Base-by-base conservation (phyloP, 2,113 vertebrate species). In the Thunnus maccoyii region DNA sequence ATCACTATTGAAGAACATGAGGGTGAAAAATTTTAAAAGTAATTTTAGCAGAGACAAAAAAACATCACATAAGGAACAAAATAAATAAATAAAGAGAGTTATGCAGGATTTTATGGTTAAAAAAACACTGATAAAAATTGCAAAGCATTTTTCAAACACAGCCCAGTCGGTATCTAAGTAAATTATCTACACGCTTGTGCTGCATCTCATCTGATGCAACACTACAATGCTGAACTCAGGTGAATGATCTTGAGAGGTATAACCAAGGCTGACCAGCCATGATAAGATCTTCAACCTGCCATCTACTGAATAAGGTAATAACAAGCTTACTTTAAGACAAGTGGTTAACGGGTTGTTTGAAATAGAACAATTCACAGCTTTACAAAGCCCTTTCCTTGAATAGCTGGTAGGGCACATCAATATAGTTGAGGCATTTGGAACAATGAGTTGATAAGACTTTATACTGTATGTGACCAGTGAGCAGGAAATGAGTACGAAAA, bases 321-420 rank as follows among this genome's bases (percentile, higher is more conserved):
- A 86, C 83, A 90, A 93, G 90, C 83, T 86, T 89, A 87, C 80
- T 88, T 94, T 94, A 94, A 94, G 93, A 94, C 93, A 94, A 70
- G 83, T 92, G 93, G 93, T 92, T 93, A 91, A 82, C 91, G 91
- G 84, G 86, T 88, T 65, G 60, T 91, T 92, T 90, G 87, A 93
- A 92, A 90, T 70, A 63, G 61, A 94, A 91, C 91, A 89, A 89
- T 93, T 94, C 92, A 92, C 93, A 94, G 93, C 93, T 92, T 94
- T 85, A 92, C 92, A 91, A 87, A 93, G 89, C 91, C 93, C 91
- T 93, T 91, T 92, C 84, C 90, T 86, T 62, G 44, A 86, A 72
- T 86, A 91, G 89, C 88, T 86, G 90, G 91, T 88, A 87, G 93
- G 93, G 93, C 91, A 91, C 86, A 83, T 87, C 81, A 86, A 93